These are phyloP conservation scores for Eupsittula cactorum DNA, from an alignment of 2,113 vertebrate species.

Conservation along the genomic window DNA sequence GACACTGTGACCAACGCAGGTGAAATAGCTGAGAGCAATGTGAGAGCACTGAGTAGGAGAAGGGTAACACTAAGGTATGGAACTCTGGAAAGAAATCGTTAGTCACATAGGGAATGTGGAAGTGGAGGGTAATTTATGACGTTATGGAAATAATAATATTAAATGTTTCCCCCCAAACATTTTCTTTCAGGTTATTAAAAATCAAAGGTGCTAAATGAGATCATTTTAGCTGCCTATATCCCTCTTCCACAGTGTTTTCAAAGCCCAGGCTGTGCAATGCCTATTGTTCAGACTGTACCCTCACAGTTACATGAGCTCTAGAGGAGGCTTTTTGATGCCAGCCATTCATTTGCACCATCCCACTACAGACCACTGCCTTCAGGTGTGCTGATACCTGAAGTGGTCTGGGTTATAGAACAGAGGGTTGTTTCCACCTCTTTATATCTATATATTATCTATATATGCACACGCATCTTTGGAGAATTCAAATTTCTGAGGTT, in stretches of 20 bases:
- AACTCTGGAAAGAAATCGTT: neutral
- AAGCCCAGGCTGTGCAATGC: neutral
- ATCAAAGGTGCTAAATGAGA: neutral
- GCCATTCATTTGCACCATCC: neutral
- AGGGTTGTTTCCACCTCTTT: neutral
- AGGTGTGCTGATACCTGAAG: neutral
- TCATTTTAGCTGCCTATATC: neutral
- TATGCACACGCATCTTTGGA: neutral
- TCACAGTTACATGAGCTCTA: rapidly evolving
- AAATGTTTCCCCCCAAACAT: neutral
- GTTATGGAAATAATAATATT: neutral
- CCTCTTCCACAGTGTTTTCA: neutral
- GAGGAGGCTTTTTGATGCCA: neutral
- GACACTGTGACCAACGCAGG: neutral
- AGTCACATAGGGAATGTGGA: neutral
- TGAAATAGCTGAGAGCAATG: neutral
- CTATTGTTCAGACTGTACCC: neutral
- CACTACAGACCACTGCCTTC: neutral
- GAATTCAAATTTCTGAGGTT: neutral
- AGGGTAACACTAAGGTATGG: neutral
- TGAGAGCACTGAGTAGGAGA: neutral
- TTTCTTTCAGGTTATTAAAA: neutral
- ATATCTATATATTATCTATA: neutral
- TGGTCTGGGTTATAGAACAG: neutral
- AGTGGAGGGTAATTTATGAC: neutral